phyloP scores from a whole-genome alignment of 30 jellyfish, hydroid and myxozoan species.

The Pelagia noctiluca region DNA sequence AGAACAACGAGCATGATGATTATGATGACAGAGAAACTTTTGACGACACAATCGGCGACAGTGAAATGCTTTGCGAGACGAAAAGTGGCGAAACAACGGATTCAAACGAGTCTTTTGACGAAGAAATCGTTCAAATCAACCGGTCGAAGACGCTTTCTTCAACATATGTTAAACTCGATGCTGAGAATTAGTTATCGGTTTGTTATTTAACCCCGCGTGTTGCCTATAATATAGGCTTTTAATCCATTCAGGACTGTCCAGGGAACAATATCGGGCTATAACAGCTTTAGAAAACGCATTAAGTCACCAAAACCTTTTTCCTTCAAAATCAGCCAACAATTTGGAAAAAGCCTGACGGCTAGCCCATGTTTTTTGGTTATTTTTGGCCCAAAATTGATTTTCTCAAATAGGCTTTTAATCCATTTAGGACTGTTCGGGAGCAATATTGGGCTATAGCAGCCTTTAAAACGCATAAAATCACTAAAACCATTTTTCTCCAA shows the following conservation, averaged over 20 bases:
- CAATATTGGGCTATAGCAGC: too few species aligned
- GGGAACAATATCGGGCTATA: too few species aligned
- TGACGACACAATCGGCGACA: not conserved
- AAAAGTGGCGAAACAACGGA: not conserved
- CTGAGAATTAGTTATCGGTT: not conserved
- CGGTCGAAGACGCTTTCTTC: conserved; percentile 22
- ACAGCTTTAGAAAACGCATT: too few species aligned
- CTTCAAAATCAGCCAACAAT: too few species aligned
- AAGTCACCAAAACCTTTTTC: too few species aligned
- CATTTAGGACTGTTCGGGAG: too few species aligned
- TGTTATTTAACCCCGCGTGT: not conserved
- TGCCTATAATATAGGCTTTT: not conserved
- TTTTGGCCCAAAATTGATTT: too few species aligned
- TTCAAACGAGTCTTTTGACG: conserved; percentile 1
- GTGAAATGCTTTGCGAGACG: conserved; percentile 2
- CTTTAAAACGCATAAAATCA: too few species aligned
- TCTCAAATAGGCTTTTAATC: too few species aligned
- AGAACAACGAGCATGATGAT: not conserved
- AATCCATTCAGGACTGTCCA: too few species aligned
- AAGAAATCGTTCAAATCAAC: conserved; percentile 25
- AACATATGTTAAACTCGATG: conserved; percentile 23
- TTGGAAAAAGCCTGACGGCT: too few species aligned
- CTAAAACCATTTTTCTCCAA: too few species aligned
- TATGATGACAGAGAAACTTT: not conserved
- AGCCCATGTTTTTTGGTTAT: not conserved